Conservation (phyloP, 2,888 invertebrate genomes). For the Folsomia candida region DNA sequence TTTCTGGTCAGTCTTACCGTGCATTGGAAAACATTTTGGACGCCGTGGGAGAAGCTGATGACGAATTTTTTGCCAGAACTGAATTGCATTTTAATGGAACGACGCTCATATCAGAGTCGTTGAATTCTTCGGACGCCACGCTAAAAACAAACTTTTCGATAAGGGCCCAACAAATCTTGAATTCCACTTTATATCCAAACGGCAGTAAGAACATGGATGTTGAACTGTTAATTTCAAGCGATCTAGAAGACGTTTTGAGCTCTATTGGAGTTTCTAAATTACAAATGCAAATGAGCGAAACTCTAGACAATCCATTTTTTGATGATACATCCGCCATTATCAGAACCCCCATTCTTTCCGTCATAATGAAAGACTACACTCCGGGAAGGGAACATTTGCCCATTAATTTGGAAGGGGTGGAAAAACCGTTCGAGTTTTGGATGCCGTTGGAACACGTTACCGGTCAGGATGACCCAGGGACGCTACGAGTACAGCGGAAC, state of each 20-base stretch:
- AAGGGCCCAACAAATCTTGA: background rate
- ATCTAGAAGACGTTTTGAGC: background rate
- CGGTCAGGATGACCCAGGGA: background rate
- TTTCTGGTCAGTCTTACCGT: background rate
- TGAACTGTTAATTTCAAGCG: background rate
- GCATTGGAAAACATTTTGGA: background rate
- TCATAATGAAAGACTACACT: constrained; percentile 15
- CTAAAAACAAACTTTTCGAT: background rate
- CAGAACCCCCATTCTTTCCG: constrained; percentile 15
- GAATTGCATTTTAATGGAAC: background rate
- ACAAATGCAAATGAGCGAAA: constrained; percentile 12
- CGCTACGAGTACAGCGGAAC: background rate
- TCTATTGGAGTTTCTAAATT: background rate
- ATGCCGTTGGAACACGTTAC: constrained; percentile 9
- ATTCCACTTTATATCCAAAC: background rate
- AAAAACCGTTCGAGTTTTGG: constrained; percentile 18
- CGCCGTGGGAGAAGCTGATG: background rate
- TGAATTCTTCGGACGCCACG: background rate
- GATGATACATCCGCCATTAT: constrained; percentile 31
- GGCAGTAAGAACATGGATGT: background rate
- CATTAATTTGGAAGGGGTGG: constrained; percentile 10
- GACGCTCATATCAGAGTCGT: background rate
- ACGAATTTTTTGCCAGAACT: background rate
- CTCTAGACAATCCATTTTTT: constrained; percentile 20
- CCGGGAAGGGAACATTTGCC: constrained; percentile 16